Percentiles rank a stretch among this genome's conserved stretches.
phyloP scores from a whole-genome alignment of 2,113 vertebrate species.

The Nicator chloris region DNA sequence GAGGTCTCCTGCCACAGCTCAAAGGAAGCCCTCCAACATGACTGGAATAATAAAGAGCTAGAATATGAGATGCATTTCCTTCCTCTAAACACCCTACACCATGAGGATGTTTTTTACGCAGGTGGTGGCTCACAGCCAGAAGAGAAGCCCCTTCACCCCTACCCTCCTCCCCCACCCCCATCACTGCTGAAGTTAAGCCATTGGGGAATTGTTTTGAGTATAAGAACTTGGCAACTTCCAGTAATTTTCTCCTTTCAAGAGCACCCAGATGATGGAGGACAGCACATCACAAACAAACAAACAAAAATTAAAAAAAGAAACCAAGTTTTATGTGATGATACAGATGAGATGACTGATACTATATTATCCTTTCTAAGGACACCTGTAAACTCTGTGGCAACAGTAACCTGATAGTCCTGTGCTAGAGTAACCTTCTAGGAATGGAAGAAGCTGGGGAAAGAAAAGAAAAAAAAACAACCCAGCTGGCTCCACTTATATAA shows the following conservation, averaged over 20 bases:
- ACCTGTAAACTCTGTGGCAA: not conserved
- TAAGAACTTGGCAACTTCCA: not conserved
- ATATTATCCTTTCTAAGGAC: not conserved
- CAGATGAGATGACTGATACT: not conserved
- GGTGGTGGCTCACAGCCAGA: not conserved
- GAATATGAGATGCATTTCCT: not conserved
- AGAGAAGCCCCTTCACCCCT: not conserved
- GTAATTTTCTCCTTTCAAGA: not conserved
- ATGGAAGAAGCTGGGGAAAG: not conserved
- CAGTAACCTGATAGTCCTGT: not conserved
- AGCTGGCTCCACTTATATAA: constrained; percentile 57
- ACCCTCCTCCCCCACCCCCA: fast-evolving
- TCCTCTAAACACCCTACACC: not conserved
- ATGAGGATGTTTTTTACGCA: not conserved
- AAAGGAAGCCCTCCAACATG: not conserved
- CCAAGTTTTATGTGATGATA: not conserved
- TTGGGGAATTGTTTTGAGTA: not conserved
- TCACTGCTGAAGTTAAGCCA: not conserved
- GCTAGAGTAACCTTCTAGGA: constrained; percentile 12
- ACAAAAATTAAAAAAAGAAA: not conserved
- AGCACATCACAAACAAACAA: not conserved
- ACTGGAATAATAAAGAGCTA: not conserved
- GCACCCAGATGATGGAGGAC: not conserved
- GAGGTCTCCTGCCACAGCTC: not conserved
- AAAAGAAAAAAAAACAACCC: fast-evolving